phyloP scores from a whole-genome alignment of 2,113 vertebrate species.

The Lynx canadensis region DNA sequence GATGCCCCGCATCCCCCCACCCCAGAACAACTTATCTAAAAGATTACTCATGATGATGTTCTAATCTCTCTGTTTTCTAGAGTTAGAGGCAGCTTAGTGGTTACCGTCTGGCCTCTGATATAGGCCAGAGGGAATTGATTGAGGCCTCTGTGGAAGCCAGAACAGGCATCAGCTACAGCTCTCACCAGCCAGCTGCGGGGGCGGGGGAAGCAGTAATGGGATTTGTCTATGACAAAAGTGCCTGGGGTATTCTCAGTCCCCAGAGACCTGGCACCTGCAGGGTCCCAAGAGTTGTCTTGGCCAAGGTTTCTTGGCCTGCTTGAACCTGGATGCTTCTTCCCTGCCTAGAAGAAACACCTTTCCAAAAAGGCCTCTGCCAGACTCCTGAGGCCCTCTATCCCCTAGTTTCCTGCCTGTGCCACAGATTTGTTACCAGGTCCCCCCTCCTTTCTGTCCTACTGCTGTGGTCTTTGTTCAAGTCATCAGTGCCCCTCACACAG shows the following conservation, averaged over 20 bases:
- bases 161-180: not conserved
- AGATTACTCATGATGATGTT: not conserved
- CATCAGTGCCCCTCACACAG: not conserved
- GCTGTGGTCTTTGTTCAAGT: not conserved
- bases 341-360: not conserved
- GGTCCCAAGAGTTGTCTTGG: not conserved
- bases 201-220: not conserved
- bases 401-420: not conserved
- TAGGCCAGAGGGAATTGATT: not conserved
- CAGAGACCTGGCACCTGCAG: not conserved
- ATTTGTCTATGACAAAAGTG: not conserved
- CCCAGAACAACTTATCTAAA: not conserved
- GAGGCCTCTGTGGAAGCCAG: not conserved
- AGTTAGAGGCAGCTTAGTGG: not conserved
- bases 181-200: not conserved
- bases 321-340: not conserved
- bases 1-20: not conserved
- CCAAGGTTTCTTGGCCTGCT: not conserved
- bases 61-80: not conserved
- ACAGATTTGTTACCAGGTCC: not conserved
- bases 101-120: not conserved
- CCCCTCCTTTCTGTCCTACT: not conserved
- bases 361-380: not conserved
- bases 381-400: not conserved
- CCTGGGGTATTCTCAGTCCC: not conserved